Base-by-base conservation (phyloP, 2,797 vertebrate genomes). In the Tokudaia muenninki region DNA sequence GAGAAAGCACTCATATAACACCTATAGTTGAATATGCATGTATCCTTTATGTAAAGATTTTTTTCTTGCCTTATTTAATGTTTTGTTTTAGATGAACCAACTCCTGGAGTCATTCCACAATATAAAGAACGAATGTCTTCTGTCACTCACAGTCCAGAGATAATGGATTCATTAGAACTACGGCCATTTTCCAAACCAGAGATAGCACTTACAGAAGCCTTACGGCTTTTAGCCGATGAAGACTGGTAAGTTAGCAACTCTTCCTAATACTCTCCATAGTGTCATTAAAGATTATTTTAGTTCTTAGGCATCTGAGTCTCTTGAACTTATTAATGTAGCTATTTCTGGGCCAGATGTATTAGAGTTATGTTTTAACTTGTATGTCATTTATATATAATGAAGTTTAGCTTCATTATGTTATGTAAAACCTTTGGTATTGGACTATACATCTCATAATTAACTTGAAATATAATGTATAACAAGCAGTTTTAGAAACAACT, bases 111-210 rank as follows among this genome's bases (percentile, higher is more conserved):
- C 6, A 75, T 87, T 94, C 97, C 98, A 86, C 98, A 98, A 63
- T 99, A 97, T 97, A 99, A 98, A 94, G 99, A 99, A 87, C 98
- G 89, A 89, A 96, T 96, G 6, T 92, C 98, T 0, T 97, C 98
- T 5, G 96, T 98, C 67, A 94, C 96, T 19, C 98, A 95, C 4
- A 98, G 98, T 95, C 98, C 98, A 14, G 98, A 98, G 80, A 82
- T 98, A 31, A 97, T 98, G 26, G 99, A 99, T 92, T 98, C 98
- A 0, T 97, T 98, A 0, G 99, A 99, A 41, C 96, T 99, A 86
- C 98, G 98, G 78, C 99, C 99, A 1, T 99, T 99, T 95, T 98
- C 99, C 55, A 99, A 99, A 92, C 99, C 99, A 0, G 99, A 99
- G 59, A 72, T 98, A 44, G 99, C 98, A 0, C 98, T 99, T 92